Evolutionary conservation across 2,113 vertebrate genomes (phyloP).

Genomic region (Archocentrus centrarchus): DNA sequence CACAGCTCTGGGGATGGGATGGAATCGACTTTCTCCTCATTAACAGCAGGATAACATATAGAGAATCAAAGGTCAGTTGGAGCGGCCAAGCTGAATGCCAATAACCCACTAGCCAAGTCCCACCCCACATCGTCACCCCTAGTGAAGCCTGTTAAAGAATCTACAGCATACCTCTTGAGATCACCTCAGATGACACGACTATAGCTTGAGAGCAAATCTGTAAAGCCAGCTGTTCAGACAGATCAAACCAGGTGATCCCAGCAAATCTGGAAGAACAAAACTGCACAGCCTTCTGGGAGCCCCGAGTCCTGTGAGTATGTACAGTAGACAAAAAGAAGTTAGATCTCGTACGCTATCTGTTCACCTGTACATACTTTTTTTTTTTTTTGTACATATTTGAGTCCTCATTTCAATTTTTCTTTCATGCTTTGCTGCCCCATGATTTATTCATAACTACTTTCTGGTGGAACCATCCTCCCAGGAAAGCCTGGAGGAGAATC

Average conservation of each 20-base stretch:
- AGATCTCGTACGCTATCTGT: slow-evolving; percentile 3
- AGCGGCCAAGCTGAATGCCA: slow-evolving; percentile 42
- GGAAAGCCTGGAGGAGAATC: slow-evolving; percentile 55
- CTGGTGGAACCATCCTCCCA: slow-evolving; percentile 41
- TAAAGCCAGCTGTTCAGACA: not conserved
- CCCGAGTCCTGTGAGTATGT: not conserved
- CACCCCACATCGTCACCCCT: not conserved
- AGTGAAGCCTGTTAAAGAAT: slow-evolving; percentile 14
- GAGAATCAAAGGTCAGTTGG: slow-evolving; percentile 63
- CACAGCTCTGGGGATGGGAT: not conserved
- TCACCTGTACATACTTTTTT: slow-evolving; percentile 35
- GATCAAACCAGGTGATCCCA: not conserved
- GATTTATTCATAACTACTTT: slow-evolving; percentile 70
- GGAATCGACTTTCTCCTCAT: slow-evolving; percentile 49
- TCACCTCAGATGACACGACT: not conserved
- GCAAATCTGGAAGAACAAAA: slow-evolving; percentile 19
- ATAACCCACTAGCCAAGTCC: slow-evolving; percentile 1
- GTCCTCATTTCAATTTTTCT: slow-evolving; percentile 53
- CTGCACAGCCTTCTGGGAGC: not conserved
- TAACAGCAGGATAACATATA: slow-evolving; percentile 43
- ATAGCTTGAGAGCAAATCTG: not conserved
- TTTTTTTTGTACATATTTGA: slow-evolving; percentile 18
- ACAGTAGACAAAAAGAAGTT: slow-evolving; percentile 17
- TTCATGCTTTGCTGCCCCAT: slow-evolving; percentile 56
- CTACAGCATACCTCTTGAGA: not conserved